Evolutionary conservation across 2,113 vertebrate genomes (phyloP).

Genomic region (Calidris pugnax): DNA sequence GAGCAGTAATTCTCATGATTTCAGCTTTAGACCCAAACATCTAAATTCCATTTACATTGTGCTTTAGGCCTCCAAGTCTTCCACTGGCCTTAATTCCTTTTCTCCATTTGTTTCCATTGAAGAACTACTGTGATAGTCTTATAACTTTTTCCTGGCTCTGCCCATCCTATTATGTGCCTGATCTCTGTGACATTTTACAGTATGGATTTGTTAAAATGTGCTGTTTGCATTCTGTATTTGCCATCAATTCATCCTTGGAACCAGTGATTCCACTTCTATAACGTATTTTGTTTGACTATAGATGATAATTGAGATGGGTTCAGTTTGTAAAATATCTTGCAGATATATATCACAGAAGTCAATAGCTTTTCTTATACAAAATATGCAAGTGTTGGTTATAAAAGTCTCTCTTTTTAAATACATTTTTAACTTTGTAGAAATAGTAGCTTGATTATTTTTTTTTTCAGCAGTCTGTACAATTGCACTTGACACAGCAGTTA

Average conservation of each 20-base stretch:
- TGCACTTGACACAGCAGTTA: background rate
- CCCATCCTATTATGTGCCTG: background rate
- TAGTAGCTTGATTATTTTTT: background rate
- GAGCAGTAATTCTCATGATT: background rate
- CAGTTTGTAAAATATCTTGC: background rate
- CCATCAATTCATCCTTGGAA: background rate
- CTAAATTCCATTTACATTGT: background rate
- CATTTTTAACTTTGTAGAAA: background rate
- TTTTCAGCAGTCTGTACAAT: background rate
- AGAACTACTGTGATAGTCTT: background rate
- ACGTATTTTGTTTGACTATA: background rate
- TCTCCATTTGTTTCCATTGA: background rate
- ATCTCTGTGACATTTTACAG: background rate
- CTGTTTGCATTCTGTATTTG: background rate
- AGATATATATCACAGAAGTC: background rate
- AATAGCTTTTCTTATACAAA: background rate
- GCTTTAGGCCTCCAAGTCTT: background rate
- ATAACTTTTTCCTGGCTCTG: background rate
- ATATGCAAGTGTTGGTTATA: background rate
- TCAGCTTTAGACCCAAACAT: background rate
- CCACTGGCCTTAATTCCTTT: background rate
- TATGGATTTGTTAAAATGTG: background rate
- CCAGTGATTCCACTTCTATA: background rate
- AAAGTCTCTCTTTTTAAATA: background rate
- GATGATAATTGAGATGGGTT: background rate